These are phyloP conservation scores for Melopsittacus undulatus DNA, from an alignment of 2,797 vertebrate genomes.

Conservation along the genomic window DNA sequence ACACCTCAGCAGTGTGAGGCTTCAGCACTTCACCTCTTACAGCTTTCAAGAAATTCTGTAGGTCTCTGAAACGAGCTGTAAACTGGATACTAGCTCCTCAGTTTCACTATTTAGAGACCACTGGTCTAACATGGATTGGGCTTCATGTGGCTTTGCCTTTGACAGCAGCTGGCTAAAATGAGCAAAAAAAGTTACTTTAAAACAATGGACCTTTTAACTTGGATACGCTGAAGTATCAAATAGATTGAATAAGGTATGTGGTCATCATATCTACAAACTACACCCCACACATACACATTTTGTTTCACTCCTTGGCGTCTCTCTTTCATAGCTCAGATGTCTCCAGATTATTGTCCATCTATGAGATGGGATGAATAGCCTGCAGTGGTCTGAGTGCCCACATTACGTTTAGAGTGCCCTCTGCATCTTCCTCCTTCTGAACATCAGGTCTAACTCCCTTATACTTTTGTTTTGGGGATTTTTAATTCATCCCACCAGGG, in stretches of 20 bases:
- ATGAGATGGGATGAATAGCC: background rate
- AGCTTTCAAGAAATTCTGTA: background rate
- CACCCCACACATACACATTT: background rate
- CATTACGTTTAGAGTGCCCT: background rate
- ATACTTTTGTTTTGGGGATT: background rate
- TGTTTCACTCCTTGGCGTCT: conserved; percentile 6
- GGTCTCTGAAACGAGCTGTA: background rate
- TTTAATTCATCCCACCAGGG: background rate
- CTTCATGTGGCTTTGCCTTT: background rate
- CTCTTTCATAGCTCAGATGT: conserved; percentile 36
- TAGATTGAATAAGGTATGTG: background rate
- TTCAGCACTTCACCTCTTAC: background rate
- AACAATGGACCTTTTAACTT: background rate
- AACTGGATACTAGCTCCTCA: background rate
- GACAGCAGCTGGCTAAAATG: conserved; percentile 13
- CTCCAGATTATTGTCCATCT: background rate
- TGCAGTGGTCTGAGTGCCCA: background rate
- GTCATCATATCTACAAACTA: background rate
- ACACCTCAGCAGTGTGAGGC: background rate
- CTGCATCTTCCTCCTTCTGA: background rate
- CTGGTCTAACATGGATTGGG: background rate
- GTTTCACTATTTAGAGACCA: background rate
- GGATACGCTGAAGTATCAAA: background rate
- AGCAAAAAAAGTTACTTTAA: background rate
- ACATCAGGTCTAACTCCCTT: background rate